Evolutionary conservation across 2,797 vertebrate genomes (phyloP).

Genomic region (Carcharodon carcharias): DNA sequence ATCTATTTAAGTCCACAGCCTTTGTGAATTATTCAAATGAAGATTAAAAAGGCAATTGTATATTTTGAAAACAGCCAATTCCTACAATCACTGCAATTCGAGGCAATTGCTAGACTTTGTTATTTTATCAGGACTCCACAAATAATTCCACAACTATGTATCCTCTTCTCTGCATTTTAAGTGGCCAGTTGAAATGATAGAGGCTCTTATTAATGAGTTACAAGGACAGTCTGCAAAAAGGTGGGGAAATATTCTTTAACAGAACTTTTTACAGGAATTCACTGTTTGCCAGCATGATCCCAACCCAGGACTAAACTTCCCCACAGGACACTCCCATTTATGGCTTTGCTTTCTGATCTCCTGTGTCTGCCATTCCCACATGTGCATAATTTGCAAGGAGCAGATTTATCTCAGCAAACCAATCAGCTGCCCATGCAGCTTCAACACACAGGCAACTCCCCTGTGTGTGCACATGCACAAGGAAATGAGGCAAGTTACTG

Average conservation of each 20-base stretch:
- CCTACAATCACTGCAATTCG: background rate
- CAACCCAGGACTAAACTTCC: background rate
- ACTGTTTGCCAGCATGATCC: background rate
- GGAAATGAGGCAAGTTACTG: background rate
- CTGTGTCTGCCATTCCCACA: background rate
- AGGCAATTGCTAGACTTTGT: background rate
- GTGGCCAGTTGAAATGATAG: background rate
- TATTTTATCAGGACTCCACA: background rate
- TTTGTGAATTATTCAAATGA: background rate
- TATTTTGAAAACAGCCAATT: background rate
- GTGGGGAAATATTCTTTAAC: background rate
- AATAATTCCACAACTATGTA: background rate
- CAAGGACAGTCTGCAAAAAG: background rate
- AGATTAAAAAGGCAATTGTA: background rate
- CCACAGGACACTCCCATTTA: background rate
- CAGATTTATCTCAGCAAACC: background rate
- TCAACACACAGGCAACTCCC: background rate
- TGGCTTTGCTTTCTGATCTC: background rate
- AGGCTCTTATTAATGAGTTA: background rate
- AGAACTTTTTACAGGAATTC: background rate
- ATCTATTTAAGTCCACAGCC: background rate
- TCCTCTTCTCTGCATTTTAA: background rate
- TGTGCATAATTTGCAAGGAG: background rate
- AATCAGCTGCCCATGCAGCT: background rate
- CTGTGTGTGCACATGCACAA: no score